Evolutionary conservation across 2,797 vertebrate genomes (phyloP), one percentile per base, ranked within the genome.

Genomic region (Podarcis lilfordi): DNA sequence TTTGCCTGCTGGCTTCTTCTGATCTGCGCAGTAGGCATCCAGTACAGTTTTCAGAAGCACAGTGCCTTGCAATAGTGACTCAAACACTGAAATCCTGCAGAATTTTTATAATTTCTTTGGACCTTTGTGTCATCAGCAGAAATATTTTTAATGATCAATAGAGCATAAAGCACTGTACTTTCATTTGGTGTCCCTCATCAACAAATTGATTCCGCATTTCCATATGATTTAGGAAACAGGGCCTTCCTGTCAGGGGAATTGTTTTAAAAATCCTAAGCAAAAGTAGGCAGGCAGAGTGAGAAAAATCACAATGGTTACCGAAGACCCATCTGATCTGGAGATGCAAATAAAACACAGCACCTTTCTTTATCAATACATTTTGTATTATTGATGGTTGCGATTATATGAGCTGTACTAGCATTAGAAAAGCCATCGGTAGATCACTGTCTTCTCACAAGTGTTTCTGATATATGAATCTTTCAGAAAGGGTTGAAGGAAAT

Each of bases 71-170:
- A 77, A 17, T 80, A 80, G 8, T 71, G 89, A 37, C 85, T 79
- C 69, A 64, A 71, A 94, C 0, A 91, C 74, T 91, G 80, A 82
- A 91, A 86, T 89, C 84, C 43, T 83, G 37, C 71, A 76, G 77
- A 89, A 91, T 23, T 71, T 64, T 90, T 90, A 83, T 94, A 94
- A 93, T 95, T 94, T 93, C 86, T 93, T 85, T 95, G 94, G 91
- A 94, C 91, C 92, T 76, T 17, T 68, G 91, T 82, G 92, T 81
- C 72, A 81, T 82, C 82, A 87, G 55, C 64, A 93, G 90, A 92
- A 92, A 92, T 86, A 92, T 91, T 94, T 93, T 95, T 94, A 96
- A 95, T 92, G 90, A 95, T 95, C 91, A 88, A 90, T 89, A 6
- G n/a, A 92, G 89, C 93, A 87, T 80, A 92, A 94, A 93, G 43